Base-by-base conservation (phyloP, 2,888 invertebrate genomes). In the Eutolmus rufibarbis region DNA sequence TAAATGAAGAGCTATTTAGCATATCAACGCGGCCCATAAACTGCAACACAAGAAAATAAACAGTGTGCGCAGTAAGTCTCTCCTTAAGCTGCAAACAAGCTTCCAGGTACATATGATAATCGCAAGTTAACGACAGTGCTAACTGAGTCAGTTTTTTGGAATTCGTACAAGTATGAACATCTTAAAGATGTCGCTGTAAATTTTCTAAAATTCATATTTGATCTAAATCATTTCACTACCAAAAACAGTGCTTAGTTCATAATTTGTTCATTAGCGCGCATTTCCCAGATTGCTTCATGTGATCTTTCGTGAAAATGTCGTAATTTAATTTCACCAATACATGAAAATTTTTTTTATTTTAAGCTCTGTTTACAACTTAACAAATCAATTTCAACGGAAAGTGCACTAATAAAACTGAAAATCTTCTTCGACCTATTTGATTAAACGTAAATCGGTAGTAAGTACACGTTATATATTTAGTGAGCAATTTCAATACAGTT, bases 31-130 rank as follows among this genome's bases (percentile, higher is more conserved):
- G 9, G 19, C 19, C 19, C 37, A 82, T 82, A 66, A 82, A 82
- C 57, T 82, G 57, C 82, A 82, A 23, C 57, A 66, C 66, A 37
- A 82, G 34, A 82, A 82, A 57, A 57, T 56, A 82, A 37, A 82
- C 66, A 66, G 14, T 31, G 37, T 82, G 57, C 82, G 40, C 66
- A n/a, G 57, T 66, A 37, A 31, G 34, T 16, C 66, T 37, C 19
- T 37, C 12, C 19, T 78, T 66, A 82, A 82, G 40, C 82, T n/a
- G 66, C 37, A 82, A 66, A 19, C 8, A 66, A 82, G 82, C 82
- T 82, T 66, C 66, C 82, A 82, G 82, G 82, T 82, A n/a, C n/a
- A n/a, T n/a, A 82, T 51, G 82, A 66, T 82, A 57, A 66, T 37
- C 57, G 1, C 34, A 66, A 19, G 19, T 31, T 57, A 34, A 34